Evolutionary conservation across 2,113 vertebrate species (phyloP), one percentile per base, ranked within the genome.

Genomic region (Malurus elegans): DNA sequence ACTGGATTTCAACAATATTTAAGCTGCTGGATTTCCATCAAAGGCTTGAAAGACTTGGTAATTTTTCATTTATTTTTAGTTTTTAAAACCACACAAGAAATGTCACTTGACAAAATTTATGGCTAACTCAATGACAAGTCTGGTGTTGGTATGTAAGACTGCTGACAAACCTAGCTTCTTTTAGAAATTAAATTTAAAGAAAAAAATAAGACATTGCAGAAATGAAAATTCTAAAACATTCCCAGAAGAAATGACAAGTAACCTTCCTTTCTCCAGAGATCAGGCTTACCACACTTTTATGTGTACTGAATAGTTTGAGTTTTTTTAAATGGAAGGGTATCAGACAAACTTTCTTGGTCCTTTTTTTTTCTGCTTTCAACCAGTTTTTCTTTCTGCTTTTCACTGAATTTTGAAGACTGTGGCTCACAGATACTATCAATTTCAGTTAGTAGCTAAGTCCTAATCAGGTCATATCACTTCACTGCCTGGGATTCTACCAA

Each of bases 381-480:
- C 8, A 4, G 3, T 26, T 70, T 58, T 67, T 51, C 31, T 47
- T 76, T 51, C 72, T 86, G 45, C 34, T 90, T 74, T 56, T 51
- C 34, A 58, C 10, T 54, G 20, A 51, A 74, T 94, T 92, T 75
- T 65, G 9, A 83, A 79, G 57, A 73, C 78, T n/a, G 7, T 57
- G 38, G 42, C 62, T 94, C 81, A 96, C 62, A 88, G 93, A 95
- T 92, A 40, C 44, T 79, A 71, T 74, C 44, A 75, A 7, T 84
- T 89, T 82, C 87, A 95, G 66, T 60, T 31, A 62, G 85, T 19
- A 73, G 45, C 81, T 94, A 50, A 86, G 24, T 64, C 56, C 67
- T 92, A 93, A 95, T 87, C 57, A 69, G 89, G 91, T 94, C 81
- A 53, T 56, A 83, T 48, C 64, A 44, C 75, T 62, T 85, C 91